These are phyloP conservation scores for Antheraea yamamai DNA, from an alignment of 2,888 invertebrate species.

Conservation along the genomic window DNA sequence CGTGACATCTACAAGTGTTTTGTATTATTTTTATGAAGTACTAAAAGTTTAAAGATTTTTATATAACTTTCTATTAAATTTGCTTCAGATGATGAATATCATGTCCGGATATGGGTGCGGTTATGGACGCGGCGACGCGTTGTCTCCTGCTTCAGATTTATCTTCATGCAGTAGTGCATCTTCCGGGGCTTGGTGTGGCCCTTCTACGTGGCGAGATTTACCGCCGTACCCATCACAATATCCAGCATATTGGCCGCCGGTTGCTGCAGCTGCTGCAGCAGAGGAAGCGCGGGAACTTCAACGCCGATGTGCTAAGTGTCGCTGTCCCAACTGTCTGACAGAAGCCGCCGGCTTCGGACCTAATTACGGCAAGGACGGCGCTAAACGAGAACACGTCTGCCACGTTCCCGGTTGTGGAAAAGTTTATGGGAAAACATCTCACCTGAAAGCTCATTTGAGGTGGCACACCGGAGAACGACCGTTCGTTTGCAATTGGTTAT, in stretches of 20 bases:
- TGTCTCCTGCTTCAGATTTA: constrained; percentile 73
- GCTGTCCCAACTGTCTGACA: constrained; percentile 90
- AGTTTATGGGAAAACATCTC: constrained; percentile 96
- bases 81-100: constrained; percentile 75
- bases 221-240: constrained; percentile 74
- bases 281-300: constrained; percentile 82
- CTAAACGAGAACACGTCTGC: constrained; percentile 92
- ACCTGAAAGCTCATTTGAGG: constrained; percentile 94
- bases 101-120: constrained; percentile 71
- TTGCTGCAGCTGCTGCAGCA: constrained; percentile 62
- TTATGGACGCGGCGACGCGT: constrained; percentile 77
- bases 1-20: constrained; percentile 12
- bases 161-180: constrained; percentile 75
- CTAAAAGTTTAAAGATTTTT: background rate
- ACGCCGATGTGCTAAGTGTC: constrained; percentile 88
- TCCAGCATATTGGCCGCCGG: constrained; percentile 76
- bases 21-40: background rate
- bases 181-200: constrained; percentile 65
- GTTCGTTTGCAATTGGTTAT: constrained; percentile 93
- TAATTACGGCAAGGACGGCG: constrained; percentile 87
- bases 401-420: constrained; percentile 93
- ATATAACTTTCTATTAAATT: constrained; percentile 23
- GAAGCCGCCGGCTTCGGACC: constrained; percentile 90
- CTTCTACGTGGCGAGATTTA: constrained; percentile 68
- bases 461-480: constrained; percentile 97